Conservation (phyloP, 1,140 invertebrate genomes). For the Piezodorus guildinii region DNA sequence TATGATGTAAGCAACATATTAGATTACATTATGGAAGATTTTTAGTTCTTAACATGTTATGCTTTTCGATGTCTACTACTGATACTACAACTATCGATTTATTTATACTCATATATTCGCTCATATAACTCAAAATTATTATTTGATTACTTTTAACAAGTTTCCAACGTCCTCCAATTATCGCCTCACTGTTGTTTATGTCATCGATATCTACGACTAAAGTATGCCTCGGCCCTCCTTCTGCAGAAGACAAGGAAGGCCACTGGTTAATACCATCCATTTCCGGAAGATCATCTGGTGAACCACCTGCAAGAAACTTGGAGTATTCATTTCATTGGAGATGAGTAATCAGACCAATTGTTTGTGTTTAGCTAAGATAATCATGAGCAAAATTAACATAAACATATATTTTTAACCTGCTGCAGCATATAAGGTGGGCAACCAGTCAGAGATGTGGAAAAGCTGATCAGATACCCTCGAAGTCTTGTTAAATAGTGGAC, state of each 20-base stretch:
- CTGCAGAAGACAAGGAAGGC: not conserved
- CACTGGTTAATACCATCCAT: slow-evolving; percentile 9
- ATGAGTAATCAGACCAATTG: not conserved
- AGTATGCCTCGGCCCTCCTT: not conserved
- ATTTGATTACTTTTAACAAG: slow-evolving; percentile 11
- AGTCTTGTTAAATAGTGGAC: slow-evolving; percentile 38
- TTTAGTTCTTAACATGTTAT: too few relatives aligned
- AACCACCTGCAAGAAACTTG: not conserved
- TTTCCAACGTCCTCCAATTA: slow-evolving; percentile 10
- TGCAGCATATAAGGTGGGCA: slow-evolving; percentile 50
- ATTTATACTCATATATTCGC: too few relatives aligned
- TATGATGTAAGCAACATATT: too few relatives aligned
- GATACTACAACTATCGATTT: too few relatives aligned
- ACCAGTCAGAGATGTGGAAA: slow-evolving; percentile 57
- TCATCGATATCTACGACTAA: slow-evolving; percentile 2
- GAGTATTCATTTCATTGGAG: too few relatives aligned
- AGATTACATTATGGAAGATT: too few relatives aligned
- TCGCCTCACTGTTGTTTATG: not conserved
- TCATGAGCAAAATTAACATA: not conserved
- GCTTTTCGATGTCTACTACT: too few relatives aligned
- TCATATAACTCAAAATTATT: too few relatives aligned
- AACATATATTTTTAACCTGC: slow-evolving; percentile 27
- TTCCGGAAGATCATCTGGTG: not conserved
- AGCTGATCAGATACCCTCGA: slow-evolving; percentile 40
- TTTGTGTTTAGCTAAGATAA: not conserved